Base-by-base conservation (phyloP, 2,113 vertebrate species). In the Lota lota region DNA sequence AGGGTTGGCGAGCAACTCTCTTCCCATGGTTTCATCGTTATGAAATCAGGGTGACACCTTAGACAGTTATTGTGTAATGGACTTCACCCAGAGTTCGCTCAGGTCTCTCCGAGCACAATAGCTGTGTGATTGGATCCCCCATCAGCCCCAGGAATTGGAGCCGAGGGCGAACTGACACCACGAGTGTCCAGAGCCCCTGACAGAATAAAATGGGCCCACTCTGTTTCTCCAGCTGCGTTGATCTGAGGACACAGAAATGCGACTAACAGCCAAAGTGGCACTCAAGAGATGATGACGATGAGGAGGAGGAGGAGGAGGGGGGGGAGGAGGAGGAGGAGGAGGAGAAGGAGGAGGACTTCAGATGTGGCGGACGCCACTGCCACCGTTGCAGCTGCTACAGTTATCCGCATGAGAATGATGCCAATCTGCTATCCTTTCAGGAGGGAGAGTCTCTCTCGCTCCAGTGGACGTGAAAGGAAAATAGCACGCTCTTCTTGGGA, bases 371-470 rank as follows among this genome's bases (percentile, higher is more conserved):
- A 78, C 83, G 76, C 81, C 80, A 72, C 70, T 63, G 67, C 83
- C 85, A 76, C 78, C 36, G 21, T 88, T 80, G 86, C 91, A 93
- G 91, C 89, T 92, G 91, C 86, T 88, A 70, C 85, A 89, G 89
- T 89, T 79, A 88, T 89, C 79, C 80, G 85, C 85, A 87, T 76
- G 83, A 88, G 83, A 90, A 87, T 86, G 81, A 85, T 22, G 59
- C 83, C 89, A 89, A 90, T 90, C 83, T 85, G 81, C 80, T 79
- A 75, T 83, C 82, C 83, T 83, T 87, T 83, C 88, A 73, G 78
- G 79, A 75, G 69, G 85, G 83, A 88, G 90, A 12, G 40, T 47
- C 40, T 47, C 40, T 14, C 82, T 86, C 81, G 77, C 75, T 67
- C 66, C 83, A 81, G 74, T 75, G 75, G 69, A 82, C 70, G 85